These are phyloP conservation scores for Rhinoraja longicauda DNA, from an alignment of 2,797 vertebrate genomes.

Conservation along the genomic window DNA sequence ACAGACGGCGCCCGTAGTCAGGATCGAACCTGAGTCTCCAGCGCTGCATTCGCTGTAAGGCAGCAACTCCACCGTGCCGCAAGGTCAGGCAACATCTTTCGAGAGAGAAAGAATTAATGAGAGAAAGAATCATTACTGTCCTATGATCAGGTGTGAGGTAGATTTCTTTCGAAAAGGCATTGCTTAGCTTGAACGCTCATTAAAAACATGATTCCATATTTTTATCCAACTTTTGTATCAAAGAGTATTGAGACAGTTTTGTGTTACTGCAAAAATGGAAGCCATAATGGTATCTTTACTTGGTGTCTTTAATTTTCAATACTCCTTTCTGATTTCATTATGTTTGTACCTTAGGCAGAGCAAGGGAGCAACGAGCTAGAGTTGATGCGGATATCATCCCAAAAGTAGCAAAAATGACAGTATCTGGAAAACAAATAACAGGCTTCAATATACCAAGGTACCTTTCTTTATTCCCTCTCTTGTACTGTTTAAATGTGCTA, in stretches of 20 bases:
- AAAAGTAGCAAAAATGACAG: constrained; percentile 93
- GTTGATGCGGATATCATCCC: constrained; percentile 81
- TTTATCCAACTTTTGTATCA: too few species aligned
- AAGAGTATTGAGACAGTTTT: not conserved
- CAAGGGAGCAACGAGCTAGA: constrained; percentile 61
- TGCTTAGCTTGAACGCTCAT: not conserved
- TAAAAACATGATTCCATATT: not conserved
- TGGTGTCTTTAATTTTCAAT: not conserved
- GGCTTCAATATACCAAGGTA: constrained; percentile 95
- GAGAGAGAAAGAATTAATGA: too few species aligned
- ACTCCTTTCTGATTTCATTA: constrained; percentile 21
- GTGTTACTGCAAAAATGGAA: not conserved
- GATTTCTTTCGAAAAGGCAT: too few species aligned
- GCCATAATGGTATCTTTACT: not conserved
- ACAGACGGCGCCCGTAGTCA: too few species aligned
- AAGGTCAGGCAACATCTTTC: too few species aligned
- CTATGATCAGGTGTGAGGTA: too few species aligned
- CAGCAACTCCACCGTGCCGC: too few species aligned
- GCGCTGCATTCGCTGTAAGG: too few species aligned
- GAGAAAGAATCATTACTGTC: too few species aligned
- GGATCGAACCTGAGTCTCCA: too few species aligned
- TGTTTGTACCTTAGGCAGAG: constrained; percentile 68
- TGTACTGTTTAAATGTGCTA: not conserved
- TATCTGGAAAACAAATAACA: constrained; percentile 93
- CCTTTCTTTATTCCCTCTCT: constrained; percentile 35